Conservation (phyloP, 2,888 invertebrate genomes). For the Ophion costatus region DNA sequence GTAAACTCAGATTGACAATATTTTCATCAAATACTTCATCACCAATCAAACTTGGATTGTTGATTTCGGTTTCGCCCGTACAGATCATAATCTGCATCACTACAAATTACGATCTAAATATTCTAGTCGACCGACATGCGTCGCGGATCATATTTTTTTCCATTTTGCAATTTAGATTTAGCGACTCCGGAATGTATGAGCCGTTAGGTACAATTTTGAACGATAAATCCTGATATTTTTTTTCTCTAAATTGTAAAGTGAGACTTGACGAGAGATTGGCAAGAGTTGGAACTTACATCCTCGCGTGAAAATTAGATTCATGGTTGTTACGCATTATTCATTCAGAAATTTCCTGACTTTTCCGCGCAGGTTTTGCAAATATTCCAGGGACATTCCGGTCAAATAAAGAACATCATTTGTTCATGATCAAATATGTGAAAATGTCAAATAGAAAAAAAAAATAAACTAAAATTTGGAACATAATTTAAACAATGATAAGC, state of each 20-base stretch:
- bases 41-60: not conserved
- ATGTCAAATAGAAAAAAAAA: too few relatives aligned
- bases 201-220: not conserved
- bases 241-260: not conserved
- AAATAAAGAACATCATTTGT: too few relatives aligned
- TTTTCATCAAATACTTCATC: not conserved
- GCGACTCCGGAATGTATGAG: not conserved
- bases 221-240: not conserved
- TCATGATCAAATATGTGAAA: too few relatives aligned
- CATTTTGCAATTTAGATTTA: too few relatives aligned
- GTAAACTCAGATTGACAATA: slow-evolving; percentile 12
- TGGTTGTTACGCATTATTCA: too few relatives aligned
- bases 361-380: too few relatives aligned
- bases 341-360: too few relatives aligned
- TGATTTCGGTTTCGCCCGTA: slow-evolving; percentile 3
- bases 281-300: not conserved
- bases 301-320: not conserved
- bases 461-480: too few relatives aligned
- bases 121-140: not conserved
- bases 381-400: too few relatives aligned
- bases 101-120: not conserved
- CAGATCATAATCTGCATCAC: slow-evolving; percentile 11
- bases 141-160: not conserved
- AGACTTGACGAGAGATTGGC: not conserved
- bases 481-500: too few relatives aligned